A percentile compares a stretch with the other conserved stretches of the same genome.
Conservation (phyloP, 1,140 invertebrate species). For the Cotesia typhae region DNA sequence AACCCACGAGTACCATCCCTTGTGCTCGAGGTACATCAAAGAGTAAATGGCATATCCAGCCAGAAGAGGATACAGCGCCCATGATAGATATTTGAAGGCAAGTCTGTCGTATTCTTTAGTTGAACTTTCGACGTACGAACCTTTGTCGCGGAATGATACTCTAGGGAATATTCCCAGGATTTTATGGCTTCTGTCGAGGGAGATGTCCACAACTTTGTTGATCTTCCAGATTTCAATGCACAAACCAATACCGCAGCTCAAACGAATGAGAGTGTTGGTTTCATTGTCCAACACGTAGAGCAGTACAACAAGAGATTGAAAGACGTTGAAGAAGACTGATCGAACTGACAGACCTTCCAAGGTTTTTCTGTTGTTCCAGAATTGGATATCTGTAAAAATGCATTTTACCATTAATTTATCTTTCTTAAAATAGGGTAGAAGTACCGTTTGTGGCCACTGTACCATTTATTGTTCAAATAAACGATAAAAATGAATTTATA, state of each 20-base stretch:
- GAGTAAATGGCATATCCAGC: constrained; percentile 95
- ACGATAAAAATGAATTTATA: too few relatives aligned
- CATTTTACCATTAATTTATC: neutral
- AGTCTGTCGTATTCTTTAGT: constrained; percentile 95
- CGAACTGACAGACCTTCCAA: constrained; percentile 97
- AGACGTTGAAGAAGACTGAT: constrained; percentile 99
- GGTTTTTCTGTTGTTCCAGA: constrained; percentile 98
- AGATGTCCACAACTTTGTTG: constrained; percentile 92
- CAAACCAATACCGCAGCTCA: constrained; percentile 92
- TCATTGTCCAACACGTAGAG: constrained; percentile 98
- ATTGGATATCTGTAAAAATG: constrained; percentile 89
- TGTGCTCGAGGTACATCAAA: constrained; percentile 96
- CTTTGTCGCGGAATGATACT: constrained; percentile 89
- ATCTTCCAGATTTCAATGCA: constrained; percentile 99
- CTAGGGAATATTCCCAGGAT: constrained; percentile 83
- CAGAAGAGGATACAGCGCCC: constrained; percentile 93
- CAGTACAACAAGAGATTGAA: constrained; percentile 94
- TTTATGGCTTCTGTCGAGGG: constrained; percentile 78
- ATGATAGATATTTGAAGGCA: constrained; percentile 97
- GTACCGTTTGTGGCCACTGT: too few relatives aligned
- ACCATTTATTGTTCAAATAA: too few relatives aligned
- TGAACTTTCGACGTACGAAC: constrained; percentile 94
- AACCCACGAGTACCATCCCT: constrained; percentile 96
- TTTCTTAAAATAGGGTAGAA: neutral
- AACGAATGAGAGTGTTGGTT: constrained; percentile 93